A percentile compares a stretch with the other conserved stretches of the same genome.
Conservation (phyloP, 2,888 invertebrate species). For the Orchesellides sinensis region DNA sequence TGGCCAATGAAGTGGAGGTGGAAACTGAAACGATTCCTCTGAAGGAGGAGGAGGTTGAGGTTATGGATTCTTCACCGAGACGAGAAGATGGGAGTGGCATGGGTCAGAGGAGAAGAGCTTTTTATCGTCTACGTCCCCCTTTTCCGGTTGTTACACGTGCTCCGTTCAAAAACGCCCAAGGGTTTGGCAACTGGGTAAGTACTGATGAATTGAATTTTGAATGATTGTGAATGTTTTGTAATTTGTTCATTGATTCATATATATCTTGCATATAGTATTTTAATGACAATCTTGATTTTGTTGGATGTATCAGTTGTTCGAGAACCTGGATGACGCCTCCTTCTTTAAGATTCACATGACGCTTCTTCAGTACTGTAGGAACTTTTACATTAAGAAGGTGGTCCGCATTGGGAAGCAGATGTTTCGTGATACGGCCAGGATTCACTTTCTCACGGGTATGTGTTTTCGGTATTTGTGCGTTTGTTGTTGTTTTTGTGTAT, state of each 20-base stretch:
- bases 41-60: no score
- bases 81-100: no score
- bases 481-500: no score
- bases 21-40: background rate
- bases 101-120: constrained; percentile 1
- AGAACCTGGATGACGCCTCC: background rate
- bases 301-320: background rate
- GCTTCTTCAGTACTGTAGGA: background rate
- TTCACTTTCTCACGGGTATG: constrained; percentile 16
- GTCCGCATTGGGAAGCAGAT: constrained; percentile 6
- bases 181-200: constrained; percentile 37
- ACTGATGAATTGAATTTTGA: background rate
- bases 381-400: background rate
- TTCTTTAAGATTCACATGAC: background rate
- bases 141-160: background rate
- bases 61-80: no score
- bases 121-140: background rate
- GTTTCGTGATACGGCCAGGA: background rate
- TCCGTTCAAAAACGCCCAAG: constrained; percentile 12
- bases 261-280: background rate
- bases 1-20: background rate
- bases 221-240: no score
- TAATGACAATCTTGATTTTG: background rate
- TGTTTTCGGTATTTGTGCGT: no score
- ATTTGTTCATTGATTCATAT: no score